These are phyloP conservation scores for Heliangelus exortis DNA, from an alignment of 2,797 vertebrate genomes.

Conservation along the genomic window DNA sequence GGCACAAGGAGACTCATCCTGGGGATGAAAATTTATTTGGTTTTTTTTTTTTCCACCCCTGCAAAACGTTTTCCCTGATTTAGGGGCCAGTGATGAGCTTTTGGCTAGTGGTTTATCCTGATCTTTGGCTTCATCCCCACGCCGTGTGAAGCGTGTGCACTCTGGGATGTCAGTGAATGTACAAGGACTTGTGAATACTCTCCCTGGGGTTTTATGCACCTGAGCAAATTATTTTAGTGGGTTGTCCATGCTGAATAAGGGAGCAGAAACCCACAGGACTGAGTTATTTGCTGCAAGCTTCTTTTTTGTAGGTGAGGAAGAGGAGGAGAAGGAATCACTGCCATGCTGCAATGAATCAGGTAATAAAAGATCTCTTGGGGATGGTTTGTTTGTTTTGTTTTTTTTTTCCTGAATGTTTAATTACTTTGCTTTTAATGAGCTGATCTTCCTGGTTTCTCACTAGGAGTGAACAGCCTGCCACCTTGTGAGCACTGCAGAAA, in stretches of 20 bases:
- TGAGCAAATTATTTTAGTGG: not conserved
- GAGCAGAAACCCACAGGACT: not conserved
- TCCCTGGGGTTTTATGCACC: not conserved
- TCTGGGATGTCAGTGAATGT: accelerated
- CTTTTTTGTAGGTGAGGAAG: not conserved
- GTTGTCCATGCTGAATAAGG: not conserved
- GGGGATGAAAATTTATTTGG: too few relatives aligned
- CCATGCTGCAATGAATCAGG: not conserved
- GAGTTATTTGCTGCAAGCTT: not conserved
- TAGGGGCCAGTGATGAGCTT: not conserved
- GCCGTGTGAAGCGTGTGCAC: not conserved
- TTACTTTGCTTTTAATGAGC: not conserved
- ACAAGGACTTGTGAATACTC: not conserved
- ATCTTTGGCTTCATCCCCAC: not conserved
- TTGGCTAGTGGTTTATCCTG: not conserved
- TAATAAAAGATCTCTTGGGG: not conserved
- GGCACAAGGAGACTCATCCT: not conserved
- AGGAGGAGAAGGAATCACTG: not conserved
- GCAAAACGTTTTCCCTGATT: not conserved
- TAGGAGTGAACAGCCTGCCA: constrained; percentile 34
- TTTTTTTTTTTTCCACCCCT: not conserved
- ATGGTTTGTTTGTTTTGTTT: accelerated
- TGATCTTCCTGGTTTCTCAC: not conserved
- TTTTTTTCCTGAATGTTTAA: not conserved
- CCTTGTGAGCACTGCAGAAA: constrained; percentile 54